Base-by-base conservation (phyloP, 2,888 invertebrate species). In the Drosophila sordidula region DNA sequence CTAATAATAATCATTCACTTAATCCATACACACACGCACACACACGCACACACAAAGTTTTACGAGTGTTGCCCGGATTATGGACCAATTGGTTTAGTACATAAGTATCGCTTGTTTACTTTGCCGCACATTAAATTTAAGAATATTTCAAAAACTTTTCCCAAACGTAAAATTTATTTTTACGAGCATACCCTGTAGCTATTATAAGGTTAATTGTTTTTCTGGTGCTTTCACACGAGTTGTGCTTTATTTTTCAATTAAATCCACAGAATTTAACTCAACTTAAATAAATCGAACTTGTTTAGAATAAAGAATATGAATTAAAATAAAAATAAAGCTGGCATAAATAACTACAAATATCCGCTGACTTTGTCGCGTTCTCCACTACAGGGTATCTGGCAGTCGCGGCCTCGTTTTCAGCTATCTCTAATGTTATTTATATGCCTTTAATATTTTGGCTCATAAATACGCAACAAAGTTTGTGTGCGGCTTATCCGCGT, bases 111-210 rank as follows among this genome's bases (percentile, higher is more conserved):
- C 68, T 75, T 77, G 79, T 78, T 77, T 78, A 71, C 75, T 65
- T 61, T 77, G 71, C 77, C 77, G 72, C 77, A 79, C 80, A 78
- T 78, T 79, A 65, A 68, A 75, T 68, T 77, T 73, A 14, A 75
- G 78, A 73, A 77, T 68, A 64, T 73, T 73, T 14, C 41, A 59
- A 56, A 68, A 66, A 49, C 49, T 61, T 75, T 54, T 46, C 56
- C 77, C 61, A 64, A 77, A 58, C 62, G 55, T 62, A 29, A 46
- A 62, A 51, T 73, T 61, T 44, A 69, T 73, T 64, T 73, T 69
- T 69, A 78, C 36, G 64, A 61, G 55, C 41, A 52, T 58, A 75
- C 74, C 70, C 75, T 61, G 47, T 47, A 34, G 42, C 32, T 34
- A 29, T 14, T 38, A n/a, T 0, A 3, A 8, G 4, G n/a, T 70